These are phyloP conservation scores for Chromis chromis DNA, from an alignment of 2,797 vertebrate species.

Conservation along the genomic window DNA sequence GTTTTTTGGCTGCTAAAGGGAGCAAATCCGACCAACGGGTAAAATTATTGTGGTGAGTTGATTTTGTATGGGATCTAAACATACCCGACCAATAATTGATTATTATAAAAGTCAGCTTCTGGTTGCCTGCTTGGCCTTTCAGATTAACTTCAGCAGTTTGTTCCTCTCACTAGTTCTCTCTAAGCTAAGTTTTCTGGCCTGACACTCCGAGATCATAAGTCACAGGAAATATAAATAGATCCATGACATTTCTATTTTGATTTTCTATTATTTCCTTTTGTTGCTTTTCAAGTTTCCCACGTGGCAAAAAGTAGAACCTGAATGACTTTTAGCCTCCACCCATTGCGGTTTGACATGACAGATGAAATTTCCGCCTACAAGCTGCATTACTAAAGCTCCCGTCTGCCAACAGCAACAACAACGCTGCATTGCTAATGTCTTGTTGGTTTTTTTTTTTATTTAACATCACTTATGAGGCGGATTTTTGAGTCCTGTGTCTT, in stretches of 20 bases:
- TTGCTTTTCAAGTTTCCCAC: constrained; percentile 57
- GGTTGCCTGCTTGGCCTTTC: background rate
- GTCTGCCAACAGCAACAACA: constrained; percentile 4
- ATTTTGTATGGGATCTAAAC: too few relatives aligned
- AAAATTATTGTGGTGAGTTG: too few relatives aligned
- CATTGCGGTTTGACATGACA: constrained; percentile 36
- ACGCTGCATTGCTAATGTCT: background rate
- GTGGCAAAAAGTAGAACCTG: constrained; percentile 22
- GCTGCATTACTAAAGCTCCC: background rate
- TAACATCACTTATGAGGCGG: background rate
- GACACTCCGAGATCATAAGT: background rate
- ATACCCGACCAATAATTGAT: too few relatives aligned
- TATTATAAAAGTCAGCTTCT: background rate
- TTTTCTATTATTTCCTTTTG: constrained; percentile 36
- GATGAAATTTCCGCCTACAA: constrained; percentile 24
- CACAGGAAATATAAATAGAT: constrained; percentile 25
- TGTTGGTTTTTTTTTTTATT: background rate
- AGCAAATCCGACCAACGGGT: too few relatives aligned
- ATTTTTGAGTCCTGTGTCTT: background rate
- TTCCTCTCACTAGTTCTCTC: background rate
- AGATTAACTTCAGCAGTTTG: background rate
- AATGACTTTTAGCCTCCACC: constrained; percentile 43
- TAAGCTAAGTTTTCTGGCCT: background rate
- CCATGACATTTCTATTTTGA: constrained; percentile 24
- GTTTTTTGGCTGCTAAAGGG: too few relatives aligned